Base-by-base conservation (phyloP, 2,113 vertebrate genomes). In the Nibea coibor region DNA sequence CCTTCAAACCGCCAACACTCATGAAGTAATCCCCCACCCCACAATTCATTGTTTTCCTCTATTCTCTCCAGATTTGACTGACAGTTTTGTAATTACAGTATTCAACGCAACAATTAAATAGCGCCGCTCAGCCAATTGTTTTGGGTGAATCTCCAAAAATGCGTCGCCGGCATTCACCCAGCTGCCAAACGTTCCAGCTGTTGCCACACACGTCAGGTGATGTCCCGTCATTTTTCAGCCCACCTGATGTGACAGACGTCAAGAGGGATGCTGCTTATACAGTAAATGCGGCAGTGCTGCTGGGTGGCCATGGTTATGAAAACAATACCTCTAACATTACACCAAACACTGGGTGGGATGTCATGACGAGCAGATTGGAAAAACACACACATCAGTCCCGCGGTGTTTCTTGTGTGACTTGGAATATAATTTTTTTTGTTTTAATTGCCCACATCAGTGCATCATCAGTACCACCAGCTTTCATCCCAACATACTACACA, bases 51-150 rank as follows among this genome's bases (percentile, higher is more conserved):
- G 88, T 92, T 89, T 79, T 88, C 68, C 31, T 63, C 64, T 43
- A 72, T 89, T 91, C 85, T 86, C 59, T 75, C 47, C 28, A 81
- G 67, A 86, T 89, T 89, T 89, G 91, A 93, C 74, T 86, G 91
- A 79, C 88, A 88, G 78, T 82, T 87, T 90, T 67, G 51, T 92
- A 91, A 93, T 92, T 89, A 84, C 86, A 71, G 86, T 88, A 88
- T 90, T 92, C 86, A 78, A 65, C 16, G 26, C 71, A 73, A 91
- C 87, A 90, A 92, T 88, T 89, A 92, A 89, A 88, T 43, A 28
- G 87, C 51, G 62, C 47, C 10, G 10, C 80, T 85, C 80, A 67
- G 76, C 76, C 90, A 87, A 88, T 89, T 90, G 84, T 90, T 89
- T 91, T 86, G 70, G 75, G 72, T 74, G 80, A 86, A 81, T 78